phyloP scores from a whole-genome alignment of 2,113 vertebrate genomes.

The Phylloscopus trochilus region DNA sequence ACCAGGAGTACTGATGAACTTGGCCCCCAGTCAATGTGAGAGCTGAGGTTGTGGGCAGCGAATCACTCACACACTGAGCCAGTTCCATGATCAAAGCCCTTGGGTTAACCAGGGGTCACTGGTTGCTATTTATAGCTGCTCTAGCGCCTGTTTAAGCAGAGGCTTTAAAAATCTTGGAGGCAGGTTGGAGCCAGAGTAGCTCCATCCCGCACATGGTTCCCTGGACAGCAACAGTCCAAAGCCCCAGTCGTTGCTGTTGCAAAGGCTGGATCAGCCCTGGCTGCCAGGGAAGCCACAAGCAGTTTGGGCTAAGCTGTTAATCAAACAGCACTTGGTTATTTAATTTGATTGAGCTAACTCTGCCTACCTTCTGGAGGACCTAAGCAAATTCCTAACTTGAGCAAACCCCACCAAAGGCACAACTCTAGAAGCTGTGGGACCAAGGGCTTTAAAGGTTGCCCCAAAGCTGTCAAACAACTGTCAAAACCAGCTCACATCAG shows the following conservation, averaged over 20 bases:
- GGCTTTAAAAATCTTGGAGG: background rate
- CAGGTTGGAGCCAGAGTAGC: background rate
- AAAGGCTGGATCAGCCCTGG: background rate
- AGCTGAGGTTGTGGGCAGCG: background rate
- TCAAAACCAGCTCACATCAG: background rate
- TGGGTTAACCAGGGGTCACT: conserved; percentile 11
- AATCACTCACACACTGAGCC: background rate
- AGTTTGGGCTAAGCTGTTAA: background rate
- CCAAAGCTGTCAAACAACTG: background rate
- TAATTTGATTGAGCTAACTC: background rate
- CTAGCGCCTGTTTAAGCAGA: background rate
- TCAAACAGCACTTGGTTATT: background rate
- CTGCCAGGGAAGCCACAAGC: background rate
- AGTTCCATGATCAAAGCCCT: background rate
- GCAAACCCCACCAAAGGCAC: background rate
- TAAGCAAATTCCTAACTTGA: background rate
- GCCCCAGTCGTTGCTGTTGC: background rate
- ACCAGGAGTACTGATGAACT: background rate
- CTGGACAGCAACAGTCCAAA: background rate
- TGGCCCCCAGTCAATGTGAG: background rate
- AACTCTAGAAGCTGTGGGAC: background rate
- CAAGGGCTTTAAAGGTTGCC: background rate
- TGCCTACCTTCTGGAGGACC: background rate
- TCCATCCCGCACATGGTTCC: rapidly evolving
- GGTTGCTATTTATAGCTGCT: background rate